These are phyloP conservation scores for Prunella fulvescens DNA, from an alignment of 2,113 vertebrate species.

Conservation along the genomic window DNA sequence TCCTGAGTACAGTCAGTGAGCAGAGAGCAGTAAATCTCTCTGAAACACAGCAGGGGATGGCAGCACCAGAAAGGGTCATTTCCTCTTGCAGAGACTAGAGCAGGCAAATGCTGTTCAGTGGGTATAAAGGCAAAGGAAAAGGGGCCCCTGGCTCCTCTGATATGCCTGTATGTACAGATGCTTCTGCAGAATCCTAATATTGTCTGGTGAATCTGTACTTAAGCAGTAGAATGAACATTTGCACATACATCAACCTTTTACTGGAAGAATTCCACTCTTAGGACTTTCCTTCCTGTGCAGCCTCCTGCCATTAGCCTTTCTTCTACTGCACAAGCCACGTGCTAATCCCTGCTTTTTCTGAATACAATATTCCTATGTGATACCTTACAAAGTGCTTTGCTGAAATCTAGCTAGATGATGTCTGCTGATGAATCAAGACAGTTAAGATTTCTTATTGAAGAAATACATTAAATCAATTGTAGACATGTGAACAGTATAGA, in stretches of 20 bases:
- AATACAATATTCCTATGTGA: not conserved
- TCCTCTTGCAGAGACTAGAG: constrained; percentile 6
- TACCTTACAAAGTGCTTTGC: not conserved
- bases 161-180: not conserved
- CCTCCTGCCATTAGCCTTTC: not conserved
- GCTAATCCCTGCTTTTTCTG: not conserved
- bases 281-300: not conserved
- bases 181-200: not conserved
- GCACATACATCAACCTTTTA: not conserved
- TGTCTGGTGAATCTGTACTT: not conserved
- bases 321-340: not conserved
- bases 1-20: not conserved
- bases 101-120: not conserved
- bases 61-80: constrained; percentile 30
- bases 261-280: not conserved
- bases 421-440: not conserved
- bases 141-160: not conserved
- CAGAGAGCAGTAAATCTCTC: constrained; percentile 27
- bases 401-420: not conserved
- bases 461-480: not conserved
- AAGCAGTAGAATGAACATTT: not conserved
- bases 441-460: not conserved
- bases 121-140: not conserved
- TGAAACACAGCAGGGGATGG: constrained; percentile 4
- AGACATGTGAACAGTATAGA: not conserved